phyloP scores from a whole-genome alignment of 2,113 vertebrate genomes.

The Pelecanoides urinatrix region DNA sequence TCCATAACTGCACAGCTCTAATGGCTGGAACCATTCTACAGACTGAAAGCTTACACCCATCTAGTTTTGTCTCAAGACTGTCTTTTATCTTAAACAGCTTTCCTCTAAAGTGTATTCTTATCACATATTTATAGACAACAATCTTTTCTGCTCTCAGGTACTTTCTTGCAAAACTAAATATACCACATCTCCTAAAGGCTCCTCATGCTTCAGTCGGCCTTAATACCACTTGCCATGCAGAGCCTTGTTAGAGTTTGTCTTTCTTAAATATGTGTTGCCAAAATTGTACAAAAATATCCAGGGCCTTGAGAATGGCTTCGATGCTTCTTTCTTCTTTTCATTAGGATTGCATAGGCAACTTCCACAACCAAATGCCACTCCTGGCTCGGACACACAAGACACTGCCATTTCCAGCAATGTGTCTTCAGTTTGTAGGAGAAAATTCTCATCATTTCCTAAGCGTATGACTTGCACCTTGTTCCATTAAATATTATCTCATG shows the following conservation, averaged over 20 bases:
- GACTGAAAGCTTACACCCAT: background rate
- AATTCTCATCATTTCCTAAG: background rate
- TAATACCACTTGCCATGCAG: background rate
- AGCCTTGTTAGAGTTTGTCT: background rate
- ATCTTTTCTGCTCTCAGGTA: background rate
- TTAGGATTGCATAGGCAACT: background rate
- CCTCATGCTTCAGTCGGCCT: background rate
- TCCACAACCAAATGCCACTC: background rate
- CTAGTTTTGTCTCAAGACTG: background rate
- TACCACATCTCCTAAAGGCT: background rate
- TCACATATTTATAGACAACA: background rate
- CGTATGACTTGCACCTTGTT: background rate
- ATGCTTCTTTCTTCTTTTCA: background rate
- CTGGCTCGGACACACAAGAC: background rate
- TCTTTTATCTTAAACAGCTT: background rate
- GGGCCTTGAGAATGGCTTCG: fast-evolving
- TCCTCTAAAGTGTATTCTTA: background rate
- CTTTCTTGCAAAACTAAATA: background rate
- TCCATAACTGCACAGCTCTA: background rate
- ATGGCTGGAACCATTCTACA: background rate
- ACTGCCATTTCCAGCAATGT: background rate
- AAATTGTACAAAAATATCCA: background rate
- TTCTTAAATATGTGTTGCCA: background rate
- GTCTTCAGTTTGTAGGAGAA: background rate
- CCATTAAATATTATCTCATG: background rate